These are phyloP conservation scores for Poecile montanus DNA, from an alignment of 2,797 vertebrate genomes.

Conservation along the genomic window DNA sequence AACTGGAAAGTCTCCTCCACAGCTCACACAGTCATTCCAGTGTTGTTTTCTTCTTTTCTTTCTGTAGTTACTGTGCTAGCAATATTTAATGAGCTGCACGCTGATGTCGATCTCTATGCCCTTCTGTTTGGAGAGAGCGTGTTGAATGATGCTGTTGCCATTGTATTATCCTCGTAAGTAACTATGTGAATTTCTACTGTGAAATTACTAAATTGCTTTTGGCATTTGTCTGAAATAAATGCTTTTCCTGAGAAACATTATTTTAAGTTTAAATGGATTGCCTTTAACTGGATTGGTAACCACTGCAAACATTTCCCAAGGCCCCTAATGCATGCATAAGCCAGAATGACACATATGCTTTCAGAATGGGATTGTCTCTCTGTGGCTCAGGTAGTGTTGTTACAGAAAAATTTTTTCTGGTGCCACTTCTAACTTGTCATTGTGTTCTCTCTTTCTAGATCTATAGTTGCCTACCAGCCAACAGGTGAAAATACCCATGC, in stretches of 20 bases:
- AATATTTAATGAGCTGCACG: constrained; percentile 96
- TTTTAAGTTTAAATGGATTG: not conserved
- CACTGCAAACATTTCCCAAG: not conserved
- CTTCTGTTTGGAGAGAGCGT: constrained; percentile 98
- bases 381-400: not conserved
- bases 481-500: constrained; percentile 90
- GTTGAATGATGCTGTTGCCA: constrained; percentile 95
- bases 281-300: not conserved
- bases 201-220: not conserved
- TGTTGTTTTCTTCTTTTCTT: not conserved
- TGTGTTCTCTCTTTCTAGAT: constrained; percentile 75
- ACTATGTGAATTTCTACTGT: not conserved
- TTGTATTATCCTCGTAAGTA: constrained; percentile 95
- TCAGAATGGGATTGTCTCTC: not conserved
- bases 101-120: constrained; percentile 96
- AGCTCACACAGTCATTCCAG: fast-evolving
- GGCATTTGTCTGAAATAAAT: not conserved
- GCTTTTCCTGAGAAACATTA: not conserved
- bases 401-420: not conserved
- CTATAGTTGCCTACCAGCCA: constrained; percentile 95
- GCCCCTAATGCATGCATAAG: not conserved
- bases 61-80: constrained; percentile 92
- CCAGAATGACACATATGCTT: not conserved
- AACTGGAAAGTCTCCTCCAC: not conserved
- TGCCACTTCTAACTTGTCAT: not conserved